Evolutionary conservation across 2,797 vertebrate genomes (phyloP), one percentile per base, ranked within the genome.

Genomic region (Neomorphus geoffroyi): DNA sequence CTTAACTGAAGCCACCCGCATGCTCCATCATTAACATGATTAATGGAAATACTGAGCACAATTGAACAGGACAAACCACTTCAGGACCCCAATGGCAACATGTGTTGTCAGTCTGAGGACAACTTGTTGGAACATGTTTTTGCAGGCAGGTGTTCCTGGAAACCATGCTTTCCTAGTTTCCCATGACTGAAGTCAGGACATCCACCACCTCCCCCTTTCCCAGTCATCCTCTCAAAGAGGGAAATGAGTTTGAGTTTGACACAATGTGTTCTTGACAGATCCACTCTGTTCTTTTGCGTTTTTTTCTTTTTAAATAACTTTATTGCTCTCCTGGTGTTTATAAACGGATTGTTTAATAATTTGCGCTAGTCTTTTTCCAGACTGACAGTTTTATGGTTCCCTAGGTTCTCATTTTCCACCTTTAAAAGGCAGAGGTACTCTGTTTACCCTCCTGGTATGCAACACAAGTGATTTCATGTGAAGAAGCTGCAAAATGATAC

Each of bases 321-420:
- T 77, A 41, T 89, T 87, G 50, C 89, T 84, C 71, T 94, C 39
- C 53, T 73, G 53, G 60, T 78, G 67, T 95, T 94, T 93, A 65
- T 91, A 95, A 94, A 89, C 5, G 6, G 84, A 80, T 64, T 87
- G 60, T 74, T 96, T 93, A 94, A 97, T 95, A 82, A 93, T 95
- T 92, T 82, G 45, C 0, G 0, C 32, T 67, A 67, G 51, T 85
- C 10, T 57, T 9, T 87, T 94, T 91, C 50, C 75, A 92, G 78
- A 50, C 45, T 83, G 91, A 71, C 24, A 50, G 26, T 41, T 92
- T 95, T 85, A 91, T 61, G 14, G 53, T 50, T 94, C 92, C 90
- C 78, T n/a, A 67, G 81, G 17, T 90, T 73, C 90, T 82, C 60
- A 80, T 95, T 95, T 92, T 71, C 90, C 54, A 71, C 57, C 24